A percentile compares a stretch with the other conserved stretches of the same genome.
Evolutionary conservation across 1,140 invertebrate species (phyloP).

Genomic region (Archivesica marissinica): DNA sequence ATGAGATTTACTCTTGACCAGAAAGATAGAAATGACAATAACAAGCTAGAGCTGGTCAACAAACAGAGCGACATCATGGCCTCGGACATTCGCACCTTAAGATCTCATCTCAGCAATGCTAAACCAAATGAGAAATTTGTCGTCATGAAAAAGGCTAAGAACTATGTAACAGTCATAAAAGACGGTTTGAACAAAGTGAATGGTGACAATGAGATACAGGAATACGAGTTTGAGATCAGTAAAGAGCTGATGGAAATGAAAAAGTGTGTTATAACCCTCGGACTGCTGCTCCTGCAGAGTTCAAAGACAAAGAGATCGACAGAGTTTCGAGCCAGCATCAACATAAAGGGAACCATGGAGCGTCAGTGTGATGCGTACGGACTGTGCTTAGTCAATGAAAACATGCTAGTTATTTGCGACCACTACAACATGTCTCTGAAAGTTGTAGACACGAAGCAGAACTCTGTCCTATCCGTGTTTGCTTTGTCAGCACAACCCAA

Average conservation of each 20-base stretch:
- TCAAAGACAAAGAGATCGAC: constrained; percentile 33
- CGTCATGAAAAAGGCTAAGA: constrained; percentile 33
- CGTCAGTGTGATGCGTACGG: constrained; percentile 35
- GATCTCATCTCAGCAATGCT: constrained; percentile 18
- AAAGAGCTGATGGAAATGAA: constrained; percentile 18
- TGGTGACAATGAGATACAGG: constrained; percentile 28
- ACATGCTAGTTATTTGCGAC: constrained; percentile 21
- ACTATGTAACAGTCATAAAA: constrained; percentile 14
- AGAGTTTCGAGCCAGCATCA: constrained; percentile 27
- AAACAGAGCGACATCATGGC: constrained; percentile 30
- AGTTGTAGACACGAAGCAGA: constrained; percentile 32
- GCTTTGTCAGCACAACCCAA: constrained; percentile 25
- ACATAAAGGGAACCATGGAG: constrained; percentile 30
- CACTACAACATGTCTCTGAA: constrained; percentile 40
- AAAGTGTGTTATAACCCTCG: constrained; percentile 1
- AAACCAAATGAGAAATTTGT: constrained; percentile 43
- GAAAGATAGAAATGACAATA: constrained; percentile 28
- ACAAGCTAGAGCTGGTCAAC: constrained; percentile 15
- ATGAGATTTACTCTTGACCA: constrained; percentile 32
- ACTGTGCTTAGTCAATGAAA: constrained; percentile 24
- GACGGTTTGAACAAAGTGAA: constrained; percentile 21
- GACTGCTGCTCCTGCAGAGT: constrained; percentile 18
- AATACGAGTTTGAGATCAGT: constrained; percentile 29
- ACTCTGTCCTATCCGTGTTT: constrained; percentile 24
- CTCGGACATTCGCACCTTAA: constrained; percentile 12